Base-by-base conservation (phyloP, 2,113 vertebrate genomes). In the Oncorhynchus gorbuscha region DNA sequence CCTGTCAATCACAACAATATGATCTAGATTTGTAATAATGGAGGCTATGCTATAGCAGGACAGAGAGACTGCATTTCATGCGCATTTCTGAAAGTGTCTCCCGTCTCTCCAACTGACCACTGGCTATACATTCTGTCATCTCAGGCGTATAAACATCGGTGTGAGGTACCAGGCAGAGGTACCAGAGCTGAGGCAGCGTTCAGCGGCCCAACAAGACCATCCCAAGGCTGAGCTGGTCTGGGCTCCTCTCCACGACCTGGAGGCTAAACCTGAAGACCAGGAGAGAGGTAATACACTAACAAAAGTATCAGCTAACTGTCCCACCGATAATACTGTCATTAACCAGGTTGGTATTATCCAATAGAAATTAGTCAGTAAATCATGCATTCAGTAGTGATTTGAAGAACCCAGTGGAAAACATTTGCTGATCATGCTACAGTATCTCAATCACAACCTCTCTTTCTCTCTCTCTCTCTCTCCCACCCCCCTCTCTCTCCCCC, bases 91-190 rank as follows among this genome's bases (percentile, higher is more conserved):
- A 51, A 51, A 4, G 12, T 18, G 16, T 55, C 39, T 45, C 39
- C 39, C 39, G 8, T 45, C 16, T 55, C 49, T 55, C 16, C 49
- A 18, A 55, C 49, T 18, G 1, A 55, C 49, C 49, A 55, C 49
- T 55, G 14, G 3, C 49, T 55, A 14, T 45, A 45, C 39, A 45
- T 18, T 55, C 49, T 18, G 16, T 55, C 13, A 13, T 55, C 49
- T 55, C 87, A 99, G 98, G 73, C 94, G 97, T 82, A 99, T 99
- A 89, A 99, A 99, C 9, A 97, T 99, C 35, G 98, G 98, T 64
- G 91, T 92, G 51, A 94, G 94, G 39, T 99, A 99, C 91, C 98
- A 99, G 89, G 97, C 98, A 0, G 97, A 98, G 89, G 95, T 99
- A 70, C 98, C 98, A 1, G 91, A 90, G 26, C 91, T 97, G 69